Evolutionary conservation across 2,113 vertebrate genomes (phyloP).

Genomic region (Gymnarchus niloticus): DNA sequence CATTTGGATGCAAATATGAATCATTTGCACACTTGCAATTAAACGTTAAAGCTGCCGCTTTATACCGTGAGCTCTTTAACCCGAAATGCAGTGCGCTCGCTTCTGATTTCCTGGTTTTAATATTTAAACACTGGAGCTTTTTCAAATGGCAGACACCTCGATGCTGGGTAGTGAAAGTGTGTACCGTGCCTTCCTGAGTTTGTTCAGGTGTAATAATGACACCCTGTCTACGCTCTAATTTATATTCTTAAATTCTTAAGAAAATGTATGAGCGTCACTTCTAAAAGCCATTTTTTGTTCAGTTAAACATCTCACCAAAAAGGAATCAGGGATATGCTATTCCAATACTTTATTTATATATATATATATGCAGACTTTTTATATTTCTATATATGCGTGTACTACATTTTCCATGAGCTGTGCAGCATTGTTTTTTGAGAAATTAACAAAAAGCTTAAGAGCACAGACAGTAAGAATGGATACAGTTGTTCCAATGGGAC

Average conservation of each 20-base stretch:
- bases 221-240: background rate
- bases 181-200: background rate
- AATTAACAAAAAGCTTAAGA: too few relatives aligned
- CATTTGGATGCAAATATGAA: background rate
- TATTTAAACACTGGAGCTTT: background rate
- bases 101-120: background rate
- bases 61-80: background rate
- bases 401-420: too few relatives aligned
- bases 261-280: background rate
- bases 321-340: too few relatives aligned
- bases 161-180: background rate
- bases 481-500: too few relatives aligned
- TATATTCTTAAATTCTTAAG: background rate
- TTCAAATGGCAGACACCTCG: background rate
- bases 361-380: too few relatives aligned
- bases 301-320: background rate
- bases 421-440: too few relatives aligned
- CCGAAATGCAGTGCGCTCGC: background rate
- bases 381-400: too few relatives aligned
- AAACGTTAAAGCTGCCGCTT: background rate
- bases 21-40: conserved; percentile 8
- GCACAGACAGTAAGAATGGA: too few relatives aligned
- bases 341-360: too few relatives aligned
- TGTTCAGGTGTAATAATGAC: background rate
- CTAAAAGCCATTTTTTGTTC: background rate